These are phyloP conservation scores for Axea sp. DNA, from an alignment of 2,888 invertebrate genomes.

Conservation along the genomic window DNA sequence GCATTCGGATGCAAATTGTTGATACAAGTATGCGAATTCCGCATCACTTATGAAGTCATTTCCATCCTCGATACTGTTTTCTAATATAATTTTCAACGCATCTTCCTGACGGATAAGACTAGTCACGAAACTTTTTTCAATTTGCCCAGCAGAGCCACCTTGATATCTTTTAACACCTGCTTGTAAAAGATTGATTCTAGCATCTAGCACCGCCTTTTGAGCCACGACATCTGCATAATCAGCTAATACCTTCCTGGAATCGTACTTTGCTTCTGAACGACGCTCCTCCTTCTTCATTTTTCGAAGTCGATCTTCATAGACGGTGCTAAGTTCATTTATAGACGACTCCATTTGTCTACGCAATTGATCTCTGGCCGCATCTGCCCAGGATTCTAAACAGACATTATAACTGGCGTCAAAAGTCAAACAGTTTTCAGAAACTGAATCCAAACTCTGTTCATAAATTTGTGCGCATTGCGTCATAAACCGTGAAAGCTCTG, in stretches of 20 bases:
- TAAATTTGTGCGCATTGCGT: conserved; percentile 86
- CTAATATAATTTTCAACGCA: conserved; percentile 68
- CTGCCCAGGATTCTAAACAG: conserved; percentile 87
- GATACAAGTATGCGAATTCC: conserved; percentile 85
- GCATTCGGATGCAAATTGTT: conserved; percentile 84
- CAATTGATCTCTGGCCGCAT: conserved; percentile 86
- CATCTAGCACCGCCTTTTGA: conserved; percentile 88
- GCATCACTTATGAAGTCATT: conserved; percentile 83
- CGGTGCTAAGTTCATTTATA: conserved; percentile 84
- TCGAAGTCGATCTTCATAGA: conserved; percentile 84
- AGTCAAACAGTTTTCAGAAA: conserved; percentile 80
- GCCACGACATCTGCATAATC: conserved; percentile 87
- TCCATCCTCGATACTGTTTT: conserved; percentile 65
- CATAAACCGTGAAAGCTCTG: conserved; percentile 88
- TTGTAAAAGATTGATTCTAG: conserved; percentile 85
- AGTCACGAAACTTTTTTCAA: conserved; percentile 71
- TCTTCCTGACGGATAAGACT: conserved; percentile 76
- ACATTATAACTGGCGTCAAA: conserved; percentile 84
- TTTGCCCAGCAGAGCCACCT: conserved; percentile 56
- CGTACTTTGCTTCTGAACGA: conserved; percentile 66
- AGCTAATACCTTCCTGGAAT: conserved; percentile 81
- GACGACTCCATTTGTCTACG: conserved; percentile 87
- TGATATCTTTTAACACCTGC: conserved; percentile 74
- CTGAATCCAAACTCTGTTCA: conserved; percentile 79
- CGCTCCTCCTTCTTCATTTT: conserved; percentile 81